Evolutionary conservation across 1,140 invertebrate species (phyloP).

Genomic region (Tetragonula clypearis): DNA sequence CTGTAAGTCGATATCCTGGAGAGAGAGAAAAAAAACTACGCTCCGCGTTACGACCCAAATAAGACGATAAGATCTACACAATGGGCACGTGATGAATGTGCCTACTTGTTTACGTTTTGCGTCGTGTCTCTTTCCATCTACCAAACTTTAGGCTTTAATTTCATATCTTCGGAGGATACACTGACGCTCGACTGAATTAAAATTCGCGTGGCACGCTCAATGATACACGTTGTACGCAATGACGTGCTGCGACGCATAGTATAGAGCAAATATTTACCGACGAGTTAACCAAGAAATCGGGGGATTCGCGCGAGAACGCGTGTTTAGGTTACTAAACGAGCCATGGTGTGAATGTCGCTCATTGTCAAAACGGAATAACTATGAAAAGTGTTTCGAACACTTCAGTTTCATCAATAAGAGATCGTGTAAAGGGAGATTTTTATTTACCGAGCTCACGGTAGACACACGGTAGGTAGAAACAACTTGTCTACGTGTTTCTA

Average conservation of each 20-base stretch:
- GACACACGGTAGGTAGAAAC: neutral
- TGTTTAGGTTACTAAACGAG: slow-evolving; percentile 4
- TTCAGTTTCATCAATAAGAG: slow-evolving; percentile 23
- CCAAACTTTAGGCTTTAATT: neutral
- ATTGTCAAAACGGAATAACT: neutral
- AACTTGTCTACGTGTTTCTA: neutral
- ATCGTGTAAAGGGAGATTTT: neutral
- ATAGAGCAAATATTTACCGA: slow-evolving; percentile 18
- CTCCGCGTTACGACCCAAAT: neutral
- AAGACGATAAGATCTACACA: neutral
- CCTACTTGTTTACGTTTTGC: slow-evolving; percentile 10
- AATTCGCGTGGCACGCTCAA: neutral
- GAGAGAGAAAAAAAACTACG: neutral
- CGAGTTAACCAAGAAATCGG: neutral
- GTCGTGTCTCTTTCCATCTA: neutral
- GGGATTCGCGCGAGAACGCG: neutral
- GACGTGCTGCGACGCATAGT: neutral
- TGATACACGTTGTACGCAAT: slow-evolving; percentile 1
- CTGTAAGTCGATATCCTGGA: neutral
- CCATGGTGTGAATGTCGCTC: neutral
- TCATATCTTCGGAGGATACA: neutral
- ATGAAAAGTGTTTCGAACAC: neutral
- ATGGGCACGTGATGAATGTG: neutral
- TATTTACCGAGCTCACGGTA: neutral
- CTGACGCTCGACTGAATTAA: neutral